Evolutionary conservation across 2,888 invertebrate species (phyloP), one percentile per base, ranked within the genome.

Genomic region (Omphaloscelis lunosa): DNA sequence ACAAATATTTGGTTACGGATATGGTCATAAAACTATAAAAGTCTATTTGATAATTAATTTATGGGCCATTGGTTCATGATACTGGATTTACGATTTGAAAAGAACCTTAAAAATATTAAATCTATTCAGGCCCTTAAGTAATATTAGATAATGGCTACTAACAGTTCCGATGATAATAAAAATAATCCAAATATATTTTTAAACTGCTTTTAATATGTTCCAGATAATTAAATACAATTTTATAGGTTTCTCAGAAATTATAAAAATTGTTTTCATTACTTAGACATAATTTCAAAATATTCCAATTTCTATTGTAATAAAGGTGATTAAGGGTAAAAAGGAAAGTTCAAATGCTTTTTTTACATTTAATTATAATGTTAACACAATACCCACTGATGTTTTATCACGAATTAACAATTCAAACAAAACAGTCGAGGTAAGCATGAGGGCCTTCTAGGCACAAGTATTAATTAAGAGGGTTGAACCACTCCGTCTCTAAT

Each of bases 381-480:
- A 92, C 92, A 93, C 91, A 94, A 93, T 93, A 93, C 91, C 90
- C 89, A 91, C 91, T 92, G 90, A 92, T 93, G 94, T 94, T 94
- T 93, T 93, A 95, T 94, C 91, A 93, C 92, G 93, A 94, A 94
- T 95, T 94, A 94, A 95, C 95, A 95, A 95, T 95, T 94, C 93
- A 95, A 95, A 96, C 95, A 95, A 95, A 95, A 95, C 95, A 95
- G 92, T 89, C 88, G 92, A 93, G 94, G 93, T 94, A 93, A 93
- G 93, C 93, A 93, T 93, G 92, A 93, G 94, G 93, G 93, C 92
- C 92, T 93, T 92, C 92, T 93, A 93, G 94, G 94, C 94, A 94
- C 94, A 95, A 96, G 95, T 95, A 96, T 96, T 96, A 96, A 96
- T 96, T 96, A 96, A 95, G 95, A 95, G 96, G 96, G 95, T 95